Base-by-base conservation (phyloP, 2,797 vertebrate genomes). In the Pseudomugil gertrudae region DNA sequence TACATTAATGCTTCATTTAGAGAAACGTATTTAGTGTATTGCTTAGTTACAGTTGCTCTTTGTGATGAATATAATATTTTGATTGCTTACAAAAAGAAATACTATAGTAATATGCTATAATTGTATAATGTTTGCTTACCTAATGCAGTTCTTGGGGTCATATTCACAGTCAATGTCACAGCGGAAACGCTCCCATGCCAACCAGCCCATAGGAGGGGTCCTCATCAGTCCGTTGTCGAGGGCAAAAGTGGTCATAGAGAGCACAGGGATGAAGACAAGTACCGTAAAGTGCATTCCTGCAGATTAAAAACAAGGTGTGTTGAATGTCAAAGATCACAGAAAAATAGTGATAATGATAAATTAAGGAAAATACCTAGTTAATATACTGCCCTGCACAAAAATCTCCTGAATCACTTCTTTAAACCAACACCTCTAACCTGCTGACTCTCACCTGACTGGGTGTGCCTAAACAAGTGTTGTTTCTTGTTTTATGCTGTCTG, bases 131-230 rank as follows among this genome's bases (percentile, higher is more conserved):
- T 19, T 24, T 27, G 4, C 79, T 77, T 80, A 92, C 97, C 96
- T 96, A 92, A 99, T 97, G 75, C 97, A 99, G 87, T 97, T 97
- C 70, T 90, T 90, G 3, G 97, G 95, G 80, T 98, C 96, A 8
- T 74, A 11, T 0, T 85, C 60, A 78, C 97, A 99, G 91, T 98
- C 84, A 1, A 87, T 90, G 82, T 98, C 93, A 68, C 97, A 98
- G 81, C 97, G 95, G 78, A 93, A 98, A 5, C 96, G 92, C 57
- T 98, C 97, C 97, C 97, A 99, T 26, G 97, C 91, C 88, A 99
- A 72, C 97, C 97, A 99, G 72, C 97, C 97, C 97, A 99, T 98
- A 3, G 96, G 96, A 19, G 97, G 97, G 0, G 90, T 96, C 79
- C 62, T 91, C 85, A 98, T 94, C 67, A 96, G 80, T 8, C 97